A percentile compares a stretch with the other conserved stretches of the same genome.
These are phyloP conservation scores for Aporophyla lueneburgensis DNA, from an alignment of 2,888 invertebrate genomes.

Conservation along the genomic window DNA sequence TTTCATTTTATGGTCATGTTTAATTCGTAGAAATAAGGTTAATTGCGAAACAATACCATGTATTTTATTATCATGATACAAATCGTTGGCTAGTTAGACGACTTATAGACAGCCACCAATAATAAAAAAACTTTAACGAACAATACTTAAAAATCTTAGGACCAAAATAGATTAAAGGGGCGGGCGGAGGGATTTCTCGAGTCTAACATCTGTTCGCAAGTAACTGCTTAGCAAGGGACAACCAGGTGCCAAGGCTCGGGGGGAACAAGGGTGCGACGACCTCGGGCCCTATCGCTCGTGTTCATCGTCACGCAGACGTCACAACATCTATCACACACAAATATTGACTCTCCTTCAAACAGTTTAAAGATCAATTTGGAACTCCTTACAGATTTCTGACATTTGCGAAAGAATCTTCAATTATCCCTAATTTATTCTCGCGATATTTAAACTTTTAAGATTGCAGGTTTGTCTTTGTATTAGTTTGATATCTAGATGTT, in stretches of 20 bases:
- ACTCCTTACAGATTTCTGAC: constrained; percentile 32
- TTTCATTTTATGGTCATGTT: constrained; percentile 20
- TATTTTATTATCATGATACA: constrained; percentile 7
- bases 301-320: constrained; percentile 80
- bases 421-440: constrained; percentile 30
- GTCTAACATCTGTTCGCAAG: constrained; percentile 86
- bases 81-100: not conserved
- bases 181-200: constrained; percentile 74
- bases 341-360: constrained; percentile 69
- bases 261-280: constrained; percentile 88
- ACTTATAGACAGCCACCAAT: constrained; percentile 5
- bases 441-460: constrained; percentile 35
- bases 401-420: constrained; percentile 48
- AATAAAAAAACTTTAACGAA: constrained; percentile 24
- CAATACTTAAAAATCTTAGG: constrained; percentile 57
- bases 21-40: constrained; percentile 11
- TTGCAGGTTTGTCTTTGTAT: constrained; percentile 16
- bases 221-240: constrained; percentile 77
- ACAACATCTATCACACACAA: constrained; percentile 72
- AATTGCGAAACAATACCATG: constrained; percentile 23
- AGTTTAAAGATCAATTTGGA: constrained; percentile 70
- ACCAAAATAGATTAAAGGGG: constrained; percentile 68
- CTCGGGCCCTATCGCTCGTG: constrained; percentile 83
- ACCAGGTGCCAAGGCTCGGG: constrained; percentile 87
- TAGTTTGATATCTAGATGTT: constrained; percentile 48